Percentiles rank a stretch among this genome's conserved stretches.
Evolutionary conservation across 2,888 invertebrate genomes (phyloP).

Genomic region (Zaprionus bogoriensis): DNA sequence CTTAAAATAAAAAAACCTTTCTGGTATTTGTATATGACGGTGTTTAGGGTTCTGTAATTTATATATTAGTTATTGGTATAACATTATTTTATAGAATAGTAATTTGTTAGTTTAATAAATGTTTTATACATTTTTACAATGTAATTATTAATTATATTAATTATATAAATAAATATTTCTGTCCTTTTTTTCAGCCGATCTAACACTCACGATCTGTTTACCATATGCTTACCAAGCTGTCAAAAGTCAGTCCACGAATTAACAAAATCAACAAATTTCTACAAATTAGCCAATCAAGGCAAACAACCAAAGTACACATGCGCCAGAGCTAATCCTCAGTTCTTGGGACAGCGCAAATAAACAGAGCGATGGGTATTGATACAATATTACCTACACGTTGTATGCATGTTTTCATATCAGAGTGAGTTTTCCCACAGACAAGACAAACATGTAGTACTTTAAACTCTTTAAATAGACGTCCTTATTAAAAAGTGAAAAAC

Average conservation of each 20-base stretch:
- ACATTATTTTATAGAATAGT: no score
- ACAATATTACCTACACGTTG: constrained; percentile 59
- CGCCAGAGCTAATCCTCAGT: constrained; percentile 15
- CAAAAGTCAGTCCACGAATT: constrained; percentile 2
- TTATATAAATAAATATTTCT: no score
- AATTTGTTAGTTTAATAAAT: no score
- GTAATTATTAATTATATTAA: no score
- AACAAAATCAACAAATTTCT: constrained; percentile 10
- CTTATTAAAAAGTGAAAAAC: constrained; percentile 64
- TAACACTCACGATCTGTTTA: constrained; percentile 3
- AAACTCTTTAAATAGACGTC: constrained; percentile 73
- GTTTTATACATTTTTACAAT: no score
- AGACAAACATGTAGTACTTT: constrained; percentile 57
- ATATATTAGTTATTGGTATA: no score
- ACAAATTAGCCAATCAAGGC: constrained; percentile 40
- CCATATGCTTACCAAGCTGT: constrained; percentile 26
- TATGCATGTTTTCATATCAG: constrained; percentile 52
- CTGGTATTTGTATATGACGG: no score
- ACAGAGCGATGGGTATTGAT: constrained; percentile 47
- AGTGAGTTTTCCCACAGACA: constrained; percentile 65
- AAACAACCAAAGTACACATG: constrained; percentile 37
- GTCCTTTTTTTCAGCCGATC: no score
- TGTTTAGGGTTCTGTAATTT: no score
- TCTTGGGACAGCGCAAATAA: constrained; percentile 31
- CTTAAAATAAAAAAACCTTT: not conserved